A percentile compares a stretch with the other conserved stretches of the same genome.
These are phyloP conservation scores for Trachythela sp. DNA, from an alignment of 64 coral and sea anemone genomes.

Conservation along the genomic window DNA sequence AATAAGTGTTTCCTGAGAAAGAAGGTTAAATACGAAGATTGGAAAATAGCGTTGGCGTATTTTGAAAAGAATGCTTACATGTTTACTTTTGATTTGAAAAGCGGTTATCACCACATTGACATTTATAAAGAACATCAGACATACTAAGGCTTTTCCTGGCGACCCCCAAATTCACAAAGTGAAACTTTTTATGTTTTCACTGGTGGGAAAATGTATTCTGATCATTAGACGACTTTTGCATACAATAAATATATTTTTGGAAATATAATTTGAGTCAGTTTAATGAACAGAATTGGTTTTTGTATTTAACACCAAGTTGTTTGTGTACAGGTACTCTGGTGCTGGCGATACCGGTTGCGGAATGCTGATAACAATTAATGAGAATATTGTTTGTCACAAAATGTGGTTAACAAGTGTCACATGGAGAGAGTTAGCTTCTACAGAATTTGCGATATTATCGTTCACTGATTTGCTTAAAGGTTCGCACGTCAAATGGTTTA, in stretches of 20 bases:
- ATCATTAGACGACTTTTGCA: background rate
- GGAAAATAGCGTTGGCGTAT: too few relatives aligned
- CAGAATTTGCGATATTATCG: background rate
- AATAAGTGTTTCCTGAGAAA: conserved; percentile 34
- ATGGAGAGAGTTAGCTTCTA: background rate
- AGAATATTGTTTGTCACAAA: conserved; percentile 21
- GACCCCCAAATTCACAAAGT: background rate
- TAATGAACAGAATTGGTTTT: conserved; percentile 20
- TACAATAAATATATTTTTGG: too few relatives aligned
- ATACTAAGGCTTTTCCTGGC: conserved; percentile 26
- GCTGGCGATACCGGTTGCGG: too few relatives aligned
- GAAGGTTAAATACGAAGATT: too few relatives aligned
- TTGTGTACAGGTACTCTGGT: too few relatives aligned
- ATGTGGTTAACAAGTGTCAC: conserved; percentile 16
- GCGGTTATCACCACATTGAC: conserved; percentile 54
- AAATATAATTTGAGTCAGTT: too few relatives aligned
- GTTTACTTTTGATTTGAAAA: conserved; percentile 54
- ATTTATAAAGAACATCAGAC: conserved; percentile 1
- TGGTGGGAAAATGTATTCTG: background rate
- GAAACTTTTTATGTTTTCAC: conserved; percentile 4
- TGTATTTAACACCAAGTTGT: too few relatives aligned
- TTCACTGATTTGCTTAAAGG: background rate
- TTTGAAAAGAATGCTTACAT: conserved; percentile 22
- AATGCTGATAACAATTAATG: too few relatives aligned
- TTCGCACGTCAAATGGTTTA: conserved; percentile 32